These are phyloP conservation scores for Caretta caretta DNA, from an alignment of 2,113 vertebrate genomes.

Conservation along the genomic window DNA sequence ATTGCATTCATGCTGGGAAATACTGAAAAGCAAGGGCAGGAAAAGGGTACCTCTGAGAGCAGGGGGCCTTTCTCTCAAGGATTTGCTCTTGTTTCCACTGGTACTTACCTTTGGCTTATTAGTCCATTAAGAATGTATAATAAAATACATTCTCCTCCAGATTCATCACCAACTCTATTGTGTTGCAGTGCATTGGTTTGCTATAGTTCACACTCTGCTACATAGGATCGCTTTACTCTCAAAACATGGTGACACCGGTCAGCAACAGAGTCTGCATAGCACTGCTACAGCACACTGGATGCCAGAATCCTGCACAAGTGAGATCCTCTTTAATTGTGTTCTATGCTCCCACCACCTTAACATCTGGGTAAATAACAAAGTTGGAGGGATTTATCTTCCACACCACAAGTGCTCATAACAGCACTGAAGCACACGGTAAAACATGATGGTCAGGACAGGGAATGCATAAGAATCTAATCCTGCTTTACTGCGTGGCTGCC, in stretches of 20 bases:
- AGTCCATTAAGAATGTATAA: background rate
- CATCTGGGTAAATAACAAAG: fast-evolving
- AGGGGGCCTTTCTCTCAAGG: background rate
- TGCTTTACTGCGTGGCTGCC: background rate
- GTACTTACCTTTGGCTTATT: constrained; percentile 15
- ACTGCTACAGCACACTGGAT: background rate
- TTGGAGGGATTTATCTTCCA: background rate
- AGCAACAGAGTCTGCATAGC: background rate
- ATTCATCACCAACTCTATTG: background rate
- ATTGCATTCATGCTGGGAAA: constrained; percentile 24
- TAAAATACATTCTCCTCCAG: background rate
- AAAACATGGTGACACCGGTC: background rate
- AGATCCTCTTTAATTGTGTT: background rate
- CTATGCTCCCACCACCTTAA: fast-evolving
- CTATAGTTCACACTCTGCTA: background rate
- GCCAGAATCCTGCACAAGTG: fast-evolving
- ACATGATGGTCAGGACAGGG: background rate
- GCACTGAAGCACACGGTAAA: background rate
- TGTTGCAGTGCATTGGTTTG: background rate
- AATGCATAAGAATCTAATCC: background rate
- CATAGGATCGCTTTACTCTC: background rate
- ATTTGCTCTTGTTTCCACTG: background rate
- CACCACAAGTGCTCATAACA: background rate
- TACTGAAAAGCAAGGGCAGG: background rate
- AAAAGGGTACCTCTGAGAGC: constrained; percentile 14